Percentiles rank a stretch among this genome's conserved stretches.
Conservation (phyloP, 2,113 vertebrate genomes). For the Passer domesticus region DNA sequence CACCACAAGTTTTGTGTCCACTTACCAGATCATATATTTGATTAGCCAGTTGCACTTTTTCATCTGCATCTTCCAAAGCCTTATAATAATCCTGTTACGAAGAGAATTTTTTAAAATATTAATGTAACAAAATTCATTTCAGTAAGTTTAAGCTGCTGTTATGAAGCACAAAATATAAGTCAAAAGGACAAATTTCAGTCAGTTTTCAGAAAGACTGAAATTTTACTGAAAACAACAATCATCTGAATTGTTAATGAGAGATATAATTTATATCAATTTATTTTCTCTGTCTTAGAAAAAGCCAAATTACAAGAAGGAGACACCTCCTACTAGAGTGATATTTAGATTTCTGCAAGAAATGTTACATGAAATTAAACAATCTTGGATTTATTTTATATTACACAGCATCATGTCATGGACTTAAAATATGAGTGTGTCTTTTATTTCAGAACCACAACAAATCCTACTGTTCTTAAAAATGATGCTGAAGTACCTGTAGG, state of each 20-base stretch:
- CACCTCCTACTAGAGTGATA: background rate
- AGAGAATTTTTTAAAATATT: background rate
- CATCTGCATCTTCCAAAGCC: conserved; percentile 97
- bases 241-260: background rate
- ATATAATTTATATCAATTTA: background rate
- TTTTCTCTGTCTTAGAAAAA: background rate
- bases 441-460: background rate
- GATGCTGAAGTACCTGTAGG: background rate
- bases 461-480: background rate
- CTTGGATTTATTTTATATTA: background rate
- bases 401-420: background rate
- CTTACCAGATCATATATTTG: conserved; percentile 99
- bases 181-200: background rate
- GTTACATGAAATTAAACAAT: background rate
- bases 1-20: background rate
- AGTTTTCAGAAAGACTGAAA: background rate
- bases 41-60: conserved; percentile 98
- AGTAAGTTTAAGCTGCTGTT: background rate
- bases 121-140: background rate
- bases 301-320: background rate
- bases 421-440: background rate
- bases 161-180: background rate
- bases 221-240: background rate
- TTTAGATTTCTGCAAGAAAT: background rate
- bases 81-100: conserved; percentile 94